phyloP scores from a whole-genome alignment of 2,113 vertebrate genomes.

The Eulemur rufifrons region DNA sequence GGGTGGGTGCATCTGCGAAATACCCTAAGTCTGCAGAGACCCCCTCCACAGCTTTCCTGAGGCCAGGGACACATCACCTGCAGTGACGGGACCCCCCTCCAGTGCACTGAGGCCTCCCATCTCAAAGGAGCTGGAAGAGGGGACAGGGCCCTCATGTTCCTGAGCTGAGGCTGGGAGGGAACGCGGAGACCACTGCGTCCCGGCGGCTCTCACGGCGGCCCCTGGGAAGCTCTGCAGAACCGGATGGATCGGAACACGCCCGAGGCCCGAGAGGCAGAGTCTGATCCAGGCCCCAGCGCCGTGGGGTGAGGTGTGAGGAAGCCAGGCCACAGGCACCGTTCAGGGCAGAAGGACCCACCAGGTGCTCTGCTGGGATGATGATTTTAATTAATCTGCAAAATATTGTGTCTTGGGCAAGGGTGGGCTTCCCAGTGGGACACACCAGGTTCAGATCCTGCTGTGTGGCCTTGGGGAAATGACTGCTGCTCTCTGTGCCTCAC shows the following conservation, averaged over 20 bases:
- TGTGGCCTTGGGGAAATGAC: neutral
- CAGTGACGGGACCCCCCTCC: too few species aligned
- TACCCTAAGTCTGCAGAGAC: rapidly evolving
- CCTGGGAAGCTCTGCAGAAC: rapidly evolving
- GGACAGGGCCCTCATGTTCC: too few species aligned
- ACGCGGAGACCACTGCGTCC: rapidly evolving
- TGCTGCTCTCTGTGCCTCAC: neutral
- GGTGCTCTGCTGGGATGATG: neutral
- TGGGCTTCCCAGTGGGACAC: neutral
- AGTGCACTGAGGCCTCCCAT: neutral
- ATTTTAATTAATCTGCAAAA: neutral
- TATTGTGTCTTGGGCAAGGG: neutral
- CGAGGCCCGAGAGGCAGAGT: too few species aligned
- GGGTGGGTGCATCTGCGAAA: neutral
- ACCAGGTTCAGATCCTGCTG: neutral
- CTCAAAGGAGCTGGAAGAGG: rapidly evolving
- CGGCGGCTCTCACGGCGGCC: neutral
- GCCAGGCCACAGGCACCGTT: neutral
- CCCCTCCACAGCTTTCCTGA: neutral
- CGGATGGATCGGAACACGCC: too few species aligned
- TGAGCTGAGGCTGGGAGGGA: neutral
- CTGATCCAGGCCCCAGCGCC: neutral
- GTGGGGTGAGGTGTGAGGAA: neutral
- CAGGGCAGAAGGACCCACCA: neutral
- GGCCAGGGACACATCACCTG: neutral